Evolutionary conservation across 2,113 vertebrate species (phyloP), one percentile per base, ranked within the genome.

Genomic region (Oryzias woworae): DNA sequence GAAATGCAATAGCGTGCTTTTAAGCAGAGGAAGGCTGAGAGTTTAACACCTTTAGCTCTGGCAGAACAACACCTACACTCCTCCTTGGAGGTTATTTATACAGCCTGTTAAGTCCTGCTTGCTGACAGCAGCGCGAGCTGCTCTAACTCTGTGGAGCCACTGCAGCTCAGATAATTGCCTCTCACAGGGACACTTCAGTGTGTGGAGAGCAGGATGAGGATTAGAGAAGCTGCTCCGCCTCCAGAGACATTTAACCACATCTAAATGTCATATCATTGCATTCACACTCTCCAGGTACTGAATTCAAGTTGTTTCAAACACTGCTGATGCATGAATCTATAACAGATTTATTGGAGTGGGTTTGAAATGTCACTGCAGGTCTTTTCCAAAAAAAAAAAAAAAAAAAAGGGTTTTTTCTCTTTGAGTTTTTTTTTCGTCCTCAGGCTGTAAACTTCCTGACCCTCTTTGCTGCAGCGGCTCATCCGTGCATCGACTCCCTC

Each of bases 401-500:
- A 31, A 72, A 36, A 74, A 57, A 62, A 20, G 45, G 26, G 56
- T 22, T 46, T 57, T 61, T 62, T 26, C 59, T n/a, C 43, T 57
- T 57, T 49, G 36, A 62, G 41, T 58, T 79, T 24, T 58, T 49
- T 58, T 42, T 44, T 45, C 31, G 44, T 66, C 16, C 55, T 62
- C n/a, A 54, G 57, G 53, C 68, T 56, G 62, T 85, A 84, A 85
- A 88, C 85, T 80, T 83, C 55, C 74, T 86, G 86, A 87, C 88
- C 85, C 61, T 69, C 77, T 72, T 26, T 79, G 71, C 79, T 83
- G 84, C 80, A 80, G 84, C 77, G 42, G 79, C 77, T 83, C 78
- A 65, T 85, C 66, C 52, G 77, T 64, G 75, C 83, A 83, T 58
- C 51, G 82, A 84, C 82, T 88, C 71, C 57, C 65, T 77, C 62